Conservation (phyloP, 1,140 invertebrate genomes). For the Drosophila bocqueti region DNA sequence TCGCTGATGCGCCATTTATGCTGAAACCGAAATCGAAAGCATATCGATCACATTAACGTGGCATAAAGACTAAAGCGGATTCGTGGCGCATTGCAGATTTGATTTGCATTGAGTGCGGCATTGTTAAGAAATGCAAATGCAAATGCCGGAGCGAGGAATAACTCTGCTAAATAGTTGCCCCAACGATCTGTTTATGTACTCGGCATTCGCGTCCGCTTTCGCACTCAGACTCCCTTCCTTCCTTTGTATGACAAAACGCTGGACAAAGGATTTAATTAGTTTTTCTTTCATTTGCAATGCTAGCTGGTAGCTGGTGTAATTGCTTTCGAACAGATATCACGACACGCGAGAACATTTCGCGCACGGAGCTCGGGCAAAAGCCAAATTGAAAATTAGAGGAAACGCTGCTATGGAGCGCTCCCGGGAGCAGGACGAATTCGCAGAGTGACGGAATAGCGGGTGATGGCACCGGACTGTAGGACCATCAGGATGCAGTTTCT, state of each 20-base stretch:
- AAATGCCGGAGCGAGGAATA: conserved; percentile 18
- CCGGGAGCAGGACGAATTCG: not conserved
- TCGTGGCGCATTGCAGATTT: conserved; percentile 68
- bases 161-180: conserved; percentile 33
- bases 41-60: conserved; percentile 68
- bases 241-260: conserved; percentile 53
- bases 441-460: conserved; percentile 7
- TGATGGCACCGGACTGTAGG: conserved; percentile 7
- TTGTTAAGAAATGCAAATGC: conserved; percentile 38
- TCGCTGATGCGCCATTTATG: conserved; percentile 70
- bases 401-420: conserved; percentile 10
- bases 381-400: conserved; percentile 53
- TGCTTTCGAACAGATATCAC: conserved; percentile 71
- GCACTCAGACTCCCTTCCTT: not conserved
- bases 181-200: conserved; percentile 40
- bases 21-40: conserved; percentile 69
- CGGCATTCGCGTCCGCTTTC: not conserved
- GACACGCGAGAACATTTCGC: conserved; percentile 48
- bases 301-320: conserved; percentile 50
- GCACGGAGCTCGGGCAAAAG: conserved; percentile 58
- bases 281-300: conserved; percentile 76
- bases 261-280: conserved; percentile 83
- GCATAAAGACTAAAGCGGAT: conserved; percentile 34
- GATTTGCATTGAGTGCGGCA: conserved; percentile 62
- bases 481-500: conserved; percentile 37